Evolutionary conservation across 2,888 invertebrate genomes (phyloP).

Genomic region (Drosophila recens): DNA sequence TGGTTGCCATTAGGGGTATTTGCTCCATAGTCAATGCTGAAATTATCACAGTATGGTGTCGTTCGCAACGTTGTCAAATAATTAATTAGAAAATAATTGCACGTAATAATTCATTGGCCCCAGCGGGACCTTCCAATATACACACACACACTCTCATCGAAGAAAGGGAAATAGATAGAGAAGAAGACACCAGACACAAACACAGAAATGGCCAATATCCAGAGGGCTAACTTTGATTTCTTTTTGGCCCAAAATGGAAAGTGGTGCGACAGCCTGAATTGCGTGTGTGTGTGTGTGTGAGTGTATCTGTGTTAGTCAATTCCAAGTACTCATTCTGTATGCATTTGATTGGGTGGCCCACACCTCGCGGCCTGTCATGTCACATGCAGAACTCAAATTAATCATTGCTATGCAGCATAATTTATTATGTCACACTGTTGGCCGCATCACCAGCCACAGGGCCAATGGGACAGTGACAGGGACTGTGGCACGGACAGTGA

Average conservation of each 20-base stretch:
- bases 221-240: conserved; percentile 63
- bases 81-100: conserved; percentile 82
- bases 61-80: conserved; percentile 72
- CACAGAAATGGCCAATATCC: conserved; percentile 48
- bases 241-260: conserved; percentile 36
- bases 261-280: conserved; percentile 14
- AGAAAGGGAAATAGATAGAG: conserved; percentile 15
- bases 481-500: not conserved
- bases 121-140: conserved; percentile 57
- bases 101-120: conserved; percentile 76
- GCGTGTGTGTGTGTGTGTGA: conserved; percentile 15
- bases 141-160: conserved; percentile 18
- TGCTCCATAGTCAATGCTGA: conserved; percentile 55
- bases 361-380: conserved; percentile 64
- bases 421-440: conserved; percentile 79
- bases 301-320: conserved; percentile 46
- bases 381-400: conserved; percentile 74
- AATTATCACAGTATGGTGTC: conserved; percentile 67
- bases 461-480: conserved; percentile 1
- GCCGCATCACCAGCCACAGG: conserved; percentile 40
- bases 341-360: conserved; percentile 71
- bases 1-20: conserved; percentile 62
- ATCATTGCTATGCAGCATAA: conserved; percentile 80
- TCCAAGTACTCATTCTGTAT: conserved; percentile 68
- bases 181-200: conserved; percentile 35